Evolutionary conservation across 2,797 vertebrate species (phyloP).

Genomic region (Delichon dasypus): DNA sequence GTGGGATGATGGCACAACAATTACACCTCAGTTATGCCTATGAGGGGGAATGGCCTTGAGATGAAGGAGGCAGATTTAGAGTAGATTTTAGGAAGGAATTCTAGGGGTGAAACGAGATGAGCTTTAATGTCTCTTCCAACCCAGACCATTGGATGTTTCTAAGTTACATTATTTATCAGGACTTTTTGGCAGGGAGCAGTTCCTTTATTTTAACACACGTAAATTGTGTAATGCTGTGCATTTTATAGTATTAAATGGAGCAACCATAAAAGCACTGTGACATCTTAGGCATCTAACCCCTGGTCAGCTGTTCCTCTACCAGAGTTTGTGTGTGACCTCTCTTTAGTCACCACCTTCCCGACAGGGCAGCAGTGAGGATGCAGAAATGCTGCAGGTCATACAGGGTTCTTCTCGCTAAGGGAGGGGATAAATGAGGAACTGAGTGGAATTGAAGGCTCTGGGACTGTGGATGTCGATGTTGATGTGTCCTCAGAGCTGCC

Average conservation of each 20-base stretch:
- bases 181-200: background rate
- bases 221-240: background rate
- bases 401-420: background rate
- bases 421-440: background rate
- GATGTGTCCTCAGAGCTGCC: background rate
- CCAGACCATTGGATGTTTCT: background rate
- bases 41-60: background rate
- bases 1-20: background rate
- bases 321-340: background rate
- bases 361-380: background rate
- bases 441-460: background rate
- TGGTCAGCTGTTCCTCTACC: background rate
- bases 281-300: background rate
- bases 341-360: background rate
- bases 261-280: background rate
- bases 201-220: background rate
- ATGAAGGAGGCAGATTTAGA: background rate
- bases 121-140: background rate
- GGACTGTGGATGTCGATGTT: background rate
- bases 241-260: background rate
- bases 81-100: background rate
- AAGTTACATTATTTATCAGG: background rate
- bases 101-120: accelerated
- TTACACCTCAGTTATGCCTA: background rate
- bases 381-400: background rate